Evolutionary conservation across 2,888 invertebrate genomes (phyloP).

Genomic region (Ephialtes manifestator): DNA sequence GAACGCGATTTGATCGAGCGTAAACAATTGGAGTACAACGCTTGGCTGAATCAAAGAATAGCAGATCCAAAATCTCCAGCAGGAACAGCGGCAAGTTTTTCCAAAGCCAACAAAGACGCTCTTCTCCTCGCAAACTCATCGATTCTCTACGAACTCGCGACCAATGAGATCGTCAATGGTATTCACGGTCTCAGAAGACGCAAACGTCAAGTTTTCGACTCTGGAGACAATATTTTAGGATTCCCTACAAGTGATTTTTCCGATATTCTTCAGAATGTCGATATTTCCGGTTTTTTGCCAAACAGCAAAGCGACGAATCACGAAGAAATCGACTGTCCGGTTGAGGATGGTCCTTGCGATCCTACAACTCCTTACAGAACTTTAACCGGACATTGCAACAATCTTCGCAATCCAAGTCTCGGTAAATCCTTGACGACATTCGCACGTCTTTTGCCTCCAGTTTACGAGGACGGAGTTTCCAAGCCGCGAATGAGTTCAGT

Average conservation of each 20-base stretch:
- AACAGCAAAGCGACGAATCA: constrained; percentile 88
- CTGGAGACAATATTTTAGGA: constrained; percentile 86
- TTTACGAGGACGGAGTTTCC: constrained; percentile 96
- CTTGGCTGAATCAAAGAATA: constrained; percentile 88
- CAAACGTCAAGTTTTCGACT: constrained; percentile 92
- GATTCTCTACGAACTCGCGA: constrained; percentile 94
- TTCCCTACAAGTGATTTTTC: constrained; percentile 90
- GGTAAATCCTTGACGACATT: constrained; percentile 95
- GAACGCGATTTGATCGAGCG: constrained; percentile 92
- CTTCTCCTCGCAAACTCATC: constrained; percentile 94
- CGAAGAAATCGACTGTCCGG: constrained; percentile 91
- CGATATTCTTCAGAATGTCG: constrained; percentile 93
- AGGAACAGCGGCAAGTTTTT: constrained; percentile 96
- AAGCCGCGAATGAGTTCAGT: constrained; percentile 92
- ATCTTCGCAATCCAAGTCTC: constrained; percentile 92
- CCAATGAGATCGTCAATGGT: constrained; percentile 93
- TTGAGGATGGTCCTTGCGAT: constrained; percentile 91
- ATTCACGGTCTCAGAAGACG: constrained; percentile 86
- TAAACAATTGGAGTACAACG: constrained; percentile 93
- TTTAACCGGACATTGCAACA: constrained; percentile 95
- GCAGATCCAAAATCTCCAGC: constrained; percentile 95
- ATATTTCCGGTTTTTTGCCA: constrained; percentile 91
- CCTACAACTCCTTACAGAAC: constrained; percentile 91
- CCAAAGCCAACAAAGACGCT: constrained; percentile 95
- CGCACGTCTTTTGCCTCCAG: constrained; percentile 93